phyloP scores from a whole-genome alignment of 2,113 vertebrate genomes.

The Pygoscelis adeliae region DNA sequence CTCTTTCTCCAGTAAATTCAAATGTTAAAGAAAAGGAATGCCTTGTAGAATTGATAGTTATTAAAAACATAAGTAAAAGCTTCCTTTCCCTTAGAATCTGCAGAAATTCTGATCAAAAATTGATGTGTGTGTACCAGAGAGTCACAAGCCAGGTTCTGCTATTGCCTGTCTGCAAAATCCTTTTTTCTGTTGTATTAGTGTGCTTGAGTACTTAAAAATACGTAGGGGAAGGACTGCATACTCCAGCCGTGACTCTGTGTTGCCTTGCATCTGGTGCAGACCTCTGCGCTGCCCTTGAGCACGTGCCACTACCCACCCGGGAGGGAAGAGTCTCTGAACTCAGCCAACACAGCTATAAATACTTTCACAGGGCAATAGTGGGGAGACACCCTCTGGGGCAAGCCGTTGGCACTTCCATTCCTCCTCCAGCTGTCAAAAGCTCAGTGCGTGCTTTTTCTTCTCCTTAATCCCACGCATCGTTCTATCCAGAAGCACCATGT shows the following conservation, averaged over 20 bases:
- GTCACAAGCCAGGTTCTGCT: background rate
- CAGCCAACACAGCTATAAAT: background rate
- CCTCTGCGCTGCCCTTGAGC: background rate
- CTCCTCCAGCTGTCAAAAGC: background rate
- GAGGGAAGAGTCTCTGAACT: background rate
- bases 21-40: background rate
- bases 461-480: background rate
- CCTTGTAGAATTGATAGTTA: background rate
- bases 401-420: background rate
- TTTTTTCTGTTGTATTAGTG: background rate
- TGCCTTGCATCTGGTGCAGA: background rate
- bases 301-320: fast-evolving
- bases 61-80: background rate
- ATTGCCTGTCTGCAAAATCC: background rate
- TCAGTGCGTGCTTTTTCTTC: background rate
- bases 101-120: background rate
- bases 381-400: background rate
- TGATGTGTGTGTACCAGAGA: background rate
- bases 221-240: background rate
- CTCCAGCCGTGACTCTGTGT: background rate
- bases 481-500: background rate
- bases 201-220: background rate
- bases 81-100: background rate
- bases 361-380: background rate
- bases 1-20: background rate